These are phyloP conservation scores for Ptilonorhynchus violaceus DNA, from an alignment of 2,113 vertebrate species.

Conservation along the genomic window DNA sequence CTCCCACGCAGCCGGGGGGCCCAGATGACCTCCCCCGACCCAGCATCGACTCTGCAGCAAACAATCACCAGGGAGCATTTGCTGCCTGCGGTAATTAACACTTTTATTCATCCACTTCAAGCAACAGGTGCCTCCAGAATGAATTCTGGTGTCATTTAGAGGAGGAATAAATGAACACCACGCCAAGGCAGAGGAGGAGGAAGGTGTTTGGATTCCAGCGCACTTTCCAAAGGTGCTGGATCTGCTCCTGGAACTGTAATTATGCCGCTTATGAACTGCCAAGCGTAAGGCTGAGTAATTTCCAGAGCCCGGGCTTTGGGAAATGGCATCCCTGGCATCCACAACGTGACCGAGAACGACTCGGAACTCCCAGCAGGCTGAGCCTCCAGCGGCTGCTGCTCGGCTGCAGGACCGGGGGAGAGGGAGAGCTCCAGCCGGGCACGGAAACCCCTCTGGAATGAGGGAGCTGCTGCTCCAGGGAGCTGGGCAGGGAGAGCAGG, in stretches of 20 bases:
- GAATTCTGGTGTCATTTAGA: not conserved
- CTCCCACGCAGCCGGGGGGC: not conserved
- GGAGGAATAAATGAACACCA: not conserved
- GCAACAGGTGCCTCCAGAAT: slow-evolving; percentile 11
- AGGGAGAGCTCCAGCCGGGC: too few species aligned
- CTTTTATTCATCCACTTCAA: slow-evolving; percentile 46
- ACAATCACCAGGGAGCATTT: slow-evolving; percentile 46
- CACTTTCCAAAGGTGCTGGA: not conserved
- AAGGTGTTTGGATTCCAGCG: not conserved
- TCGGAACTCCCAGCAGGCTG: not conserved
- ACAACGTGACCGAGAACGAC: not conserved
- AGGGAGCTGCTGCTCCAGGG: too few species aligned
- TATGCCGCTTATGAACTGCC: not conserved
- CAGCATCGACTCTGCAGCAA: slow-evolving; percentile 54
- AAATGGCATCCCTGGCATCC: not conserved
- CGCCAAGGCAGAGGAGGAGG: not conserved
- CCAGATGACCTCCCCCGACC: slow-evolving; percentile 26
- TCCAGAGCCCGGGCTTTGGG: not conserved
- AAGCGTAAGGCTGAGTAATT: not conserved
- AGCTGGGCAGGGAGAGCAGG: too few species aligned
- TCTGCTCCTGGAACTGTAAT: not conserved
- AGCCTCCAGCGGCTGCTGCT: too few species aligned
- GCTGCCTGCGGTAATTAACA: slow-evolving; percentile 40
- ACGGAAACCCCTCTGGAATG: too few species aligned
- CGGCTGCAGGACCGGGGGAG: too few species aligned